phyloP scores from a whole-genome alignment of 2,797 vertebrate genomes.

The Emydoidea blandingii region DNA sequence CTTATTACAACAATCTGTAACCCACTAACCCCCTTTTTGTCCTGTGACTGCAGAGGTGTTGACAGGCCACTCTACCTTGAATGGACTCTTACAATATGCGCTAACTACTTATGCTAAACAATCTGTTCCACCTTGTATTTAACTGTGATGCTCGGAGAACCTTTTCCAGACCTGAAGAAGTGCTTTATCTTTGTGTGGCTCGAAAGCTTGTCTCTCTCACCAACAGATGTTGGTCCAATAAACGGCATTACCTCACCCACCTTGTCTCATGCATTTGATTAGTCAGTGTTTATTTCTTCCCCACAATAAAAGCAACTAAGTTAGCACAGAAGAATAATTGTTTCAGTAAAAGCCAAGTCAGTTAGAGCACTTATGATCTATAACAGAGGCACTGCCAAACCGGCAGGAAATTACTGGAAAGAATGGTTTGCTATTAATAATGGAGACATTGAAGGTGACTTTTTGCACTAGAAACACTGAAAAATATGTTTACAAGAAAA shows the following conservation, averaged over 20 bases:
- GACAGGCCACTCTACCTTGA: not conserved
- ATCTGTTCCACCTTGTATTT: not conserved
- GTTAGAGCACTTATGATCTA: not conserved
- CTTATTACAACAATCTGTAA: not conserved
- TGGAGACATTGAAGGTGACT: not conserved
- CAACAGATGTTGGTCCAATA: not conserved
- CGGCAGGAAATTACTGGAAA: not conserved
- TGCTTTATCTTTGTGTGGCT: not conserved
- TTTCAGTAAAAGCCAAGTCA: not conserved
- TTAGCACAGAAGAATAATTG: not conserved
- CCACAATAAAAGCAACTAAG: not conserved
- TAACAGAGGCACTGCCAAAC: not conserved
- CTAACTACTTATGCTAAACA: not conserved
- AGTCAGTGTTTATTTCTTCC: conserved; percentile 12
- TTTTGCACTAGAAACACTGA: not conserved
- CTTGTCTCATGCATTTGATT: not conserved
- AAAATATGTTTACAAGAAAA: not conserved
- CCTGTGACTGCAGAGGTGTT: not conserved
- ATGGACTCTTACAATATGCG: not conserved
- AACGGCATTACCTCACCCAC: not conserved
- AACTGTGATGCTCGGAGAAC: not conserved
- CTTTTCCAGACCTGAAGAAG: not conserved
- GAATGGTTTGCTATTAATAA: not conserved
- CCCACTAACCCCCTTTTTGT: not conserved
- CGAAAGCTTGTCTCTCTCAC: not conserved